Evolutionary conservation across 2,113 vertebrate genomes (phyloP).

Genomic region (Gallinago paraguaiae): DNA sequence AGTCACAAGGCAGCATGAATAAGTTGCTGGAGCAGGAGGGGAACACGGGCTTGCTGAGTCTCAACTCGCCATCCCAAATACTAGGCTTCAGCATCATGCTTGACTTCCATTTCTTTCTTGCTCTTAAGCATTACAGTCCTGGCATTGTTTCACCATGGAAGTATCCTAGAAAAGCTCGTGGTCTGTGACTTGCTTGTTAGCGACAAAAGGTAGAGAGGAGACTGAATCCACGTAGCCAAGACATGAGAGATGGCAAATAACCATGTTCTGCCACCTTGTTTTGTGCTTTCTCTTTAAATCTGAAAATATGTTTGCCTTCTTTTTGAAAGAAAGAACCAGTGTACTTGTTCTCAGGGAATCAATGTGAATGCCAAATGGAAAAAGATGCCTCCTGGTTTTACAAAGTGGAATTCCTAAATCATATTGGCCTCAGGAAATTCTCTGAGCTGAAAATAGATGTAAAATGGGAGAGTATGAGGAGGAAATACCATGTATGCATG

Average conservation of each 20-base stretch:
- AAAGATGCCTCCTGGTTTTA: neutral
- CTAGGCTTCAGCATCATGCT: neutral
- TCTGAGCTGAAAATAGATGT: neutral
- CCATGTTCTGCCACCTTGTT: neutral
- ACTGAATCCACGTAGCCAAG: neutral
- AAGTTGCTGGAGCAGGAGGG: neutral
- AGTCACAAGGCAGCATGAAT: neutral
- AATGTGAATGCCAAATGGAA: neutral
- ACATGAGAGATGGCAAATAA: neutral
- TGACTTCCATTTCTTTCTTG: neutral
- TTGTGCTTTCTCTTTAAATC: neutral
- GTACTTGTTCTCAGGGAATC: neutral
- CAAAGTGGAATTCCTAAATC: neutral
- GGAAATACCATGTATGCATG: neutral
- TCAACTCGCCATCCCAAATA: neutral
- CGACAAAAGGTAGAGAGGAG: neutral
- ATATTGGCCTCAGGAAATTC: neutral
- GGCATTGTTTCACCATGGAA: neutral
- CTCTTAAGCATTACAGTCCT: neutral
- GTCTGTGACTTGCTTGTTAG: neutral
- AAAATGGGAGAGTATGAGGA: neutral
- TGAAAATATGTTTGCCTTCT: neutral
- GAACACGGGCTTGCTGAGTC: neutral
- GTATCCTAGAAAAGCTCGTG: neutral
- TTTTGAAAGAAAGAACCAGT: neutral